These are phyloP conservation scores for Papilio dardanus DNA, from an alignment of 1,140 invertebrate genomes.

Conservation along the genomic window DNA sequence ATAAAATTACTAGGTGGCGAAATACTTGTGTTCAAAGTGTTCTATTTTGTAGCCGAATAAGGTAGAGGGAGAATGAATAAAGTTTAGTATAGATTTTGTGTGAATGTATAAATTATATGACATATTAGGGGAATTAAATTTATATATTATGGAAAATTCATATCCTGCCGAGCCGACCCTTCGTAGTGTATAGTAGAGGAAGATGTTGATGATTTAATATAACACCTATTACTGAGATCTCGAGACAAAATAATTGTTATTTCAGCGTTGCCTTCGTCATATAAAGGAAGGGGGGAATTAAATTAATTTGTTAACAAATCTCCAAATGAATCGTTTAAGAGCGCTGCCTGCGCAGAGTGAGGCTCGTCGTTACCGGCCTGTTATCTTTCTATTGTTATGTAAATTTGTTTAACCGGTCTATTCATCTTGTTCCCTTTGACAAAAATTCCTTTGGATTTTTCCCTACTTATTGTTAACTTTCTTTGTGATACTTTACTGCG, in stretches of 20 bases:
- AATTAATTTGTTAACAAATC: conserved; percentile 26
- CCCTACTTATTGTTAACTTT: not conserved
- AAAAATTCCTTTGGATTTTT: conserved; percentile 15
- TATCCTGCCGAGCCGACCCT: too few species aligned
- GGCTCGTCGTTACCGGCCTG: conserved; percentile 3
- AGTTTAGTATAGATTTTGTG: too few species aligned
- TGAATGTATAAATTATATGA: too few species aligned
- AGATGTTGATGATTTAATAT: not conserved
- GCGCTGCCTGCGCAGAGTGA: not conserved
- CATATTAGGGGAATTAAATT: too few species aligned
- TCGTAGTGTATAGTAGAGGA: too few species aligned
- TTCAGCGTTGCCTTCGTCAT: not conserved
- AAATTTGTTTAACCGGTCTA: conserved; percentile 23
- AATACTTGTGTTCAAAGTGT: too few species aligned
- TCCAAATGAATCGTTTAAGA: conserved; percentile 20
- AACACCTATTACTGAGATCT: not conserved
- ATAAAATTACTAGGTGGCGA: too few species aligned
- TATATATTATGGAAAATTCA: too few species aligned
- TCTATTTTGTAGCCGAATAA: too few species aligned
- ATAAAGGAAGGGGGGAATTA: conserved; percentile 20
- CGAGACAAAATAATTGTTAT: not conserved
- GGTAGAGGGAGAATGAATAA: too few species aligned
- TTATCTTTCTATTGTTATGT: conserved; percentile 26
- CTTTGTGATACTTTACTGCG: not conserved
- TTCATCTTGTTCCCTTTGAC: conserved; percentile 23